phyloP scores from a whole-genome alignment of 2,113 vertebrate species.

The Hypanus sabinus region DNA sequence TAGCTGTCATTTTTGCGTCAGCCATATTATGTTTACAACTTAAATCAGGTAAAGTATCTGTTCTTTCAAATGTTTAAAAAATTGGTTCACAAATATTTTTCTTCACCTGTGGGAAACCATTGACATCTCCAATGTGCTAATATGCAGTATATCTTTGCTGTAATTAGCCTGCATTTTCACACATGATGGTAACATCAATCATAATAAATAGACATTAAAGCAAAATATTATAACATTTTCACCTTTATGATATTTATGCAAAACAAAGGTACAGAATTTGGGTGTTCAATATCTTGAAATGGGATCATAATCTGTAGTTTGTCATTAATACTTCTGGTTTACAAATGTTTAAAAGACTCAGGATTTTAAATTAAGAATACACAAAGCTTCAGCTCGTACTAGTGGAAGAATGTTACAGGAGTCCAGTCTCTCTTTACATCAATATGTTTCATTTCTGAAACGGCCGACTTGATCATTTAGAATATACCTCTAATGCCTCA shows the following conservation, averaged over 20 bases:
- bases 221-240: background rate
- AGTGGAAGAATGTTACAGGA: too few species aligned
- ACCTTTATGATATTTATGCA: background rate
- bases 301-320: too few species aligned
- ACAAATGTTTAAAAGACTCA: too few species aligned
- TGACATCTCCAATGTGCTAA: background rate
- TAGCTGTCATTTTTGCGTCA: background rate
- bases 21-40: background rate
- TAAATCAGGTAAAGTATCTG: background rate
- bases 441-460: too few species aligned
- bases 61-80: background rate
- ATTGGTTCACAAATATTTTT: background rate
- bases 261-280: too few species aligned
- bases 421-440: too few species aligned
- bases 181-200: background rate
- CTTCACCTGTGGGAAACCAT: background rate
- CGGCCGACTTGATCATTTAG: too few species aligned
- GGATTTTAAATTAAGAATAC: too few species aligned
- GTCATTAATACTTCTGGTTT: too few species aligned
- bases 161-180: background rate
- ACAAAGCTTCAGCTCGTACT: too few species aligned
- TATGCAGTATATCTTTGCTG: conserved; percentile 15
- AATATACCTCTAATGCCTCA: too few species aligned
- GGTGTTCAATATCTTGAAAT: too few species aligned
- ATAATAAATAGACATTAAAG: background rate